A percentile compares a stretch with the other conserved stretches of the same genome.
Conservation (phyloP, 2,888 invertebrate species). For the Epicampocera succincta region DNA sequence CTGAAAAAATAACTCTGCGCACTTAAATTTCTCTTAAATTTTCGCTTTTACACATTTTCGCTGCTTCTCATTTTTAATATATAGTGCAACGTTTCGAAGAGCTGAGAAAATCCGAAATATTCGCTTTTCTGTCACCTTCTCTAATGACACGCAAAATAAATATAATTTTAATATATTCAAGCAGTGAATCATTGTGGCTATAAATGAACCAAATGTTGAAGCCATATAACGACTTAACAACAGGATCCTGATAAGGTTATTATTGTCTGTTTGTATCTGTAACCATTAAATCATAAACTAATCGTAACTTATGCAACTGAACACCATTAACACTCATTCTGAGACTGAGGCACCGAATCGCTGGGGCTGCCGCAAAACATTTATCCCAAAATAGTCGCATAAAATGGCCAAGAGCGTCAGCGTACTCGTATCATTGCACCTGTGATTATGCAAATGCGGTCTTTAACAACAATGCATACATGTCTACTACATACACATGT, state of each 20-base stretch:
- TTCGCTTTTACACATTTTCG: too few species aligned
- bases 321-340: constrained; percentile 57
- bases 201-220: constrained; percentile 48
- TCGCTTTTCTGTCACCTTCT: too few species aligned
- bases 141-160: constrained; percentile 1
- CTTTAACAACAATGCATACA: constrained; percentile 25
- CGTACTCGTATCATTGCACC: constrained; percentile 64
- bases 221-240: constrained; percentile 42
- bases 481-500: neutral
- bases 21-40: too few species aligned
- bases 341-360: constrained; percentile 2
- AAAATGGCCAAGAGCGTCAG: constrained; percentile 59
- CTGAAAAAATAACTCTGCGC: too few species aligned
- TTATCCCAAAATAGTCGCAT: constrained; percentile 43
- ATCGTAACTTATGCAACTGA: constrained; percentile 54
- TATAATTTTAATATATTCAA: neutral
- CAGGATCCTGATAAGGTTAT: constrained; percentile 41
- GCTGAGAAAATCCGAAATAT: too few species aligned
- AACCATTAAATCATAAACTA: constrained; percentile 62
- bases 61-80: too few species aligned
- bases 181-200: constrained; percentile 40
- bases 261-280: constrained; percentile 24
- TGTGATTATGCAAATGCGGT: constrained; percentile 69
- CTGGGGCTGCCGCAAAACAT: constrained; percentile 41
- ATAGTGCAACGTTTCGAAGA: too few species aligned